phyloP scores from a whole-genome alignment of 2,888 invertebrate species.

The Poecilobothrus nobilitatus region DNA sequence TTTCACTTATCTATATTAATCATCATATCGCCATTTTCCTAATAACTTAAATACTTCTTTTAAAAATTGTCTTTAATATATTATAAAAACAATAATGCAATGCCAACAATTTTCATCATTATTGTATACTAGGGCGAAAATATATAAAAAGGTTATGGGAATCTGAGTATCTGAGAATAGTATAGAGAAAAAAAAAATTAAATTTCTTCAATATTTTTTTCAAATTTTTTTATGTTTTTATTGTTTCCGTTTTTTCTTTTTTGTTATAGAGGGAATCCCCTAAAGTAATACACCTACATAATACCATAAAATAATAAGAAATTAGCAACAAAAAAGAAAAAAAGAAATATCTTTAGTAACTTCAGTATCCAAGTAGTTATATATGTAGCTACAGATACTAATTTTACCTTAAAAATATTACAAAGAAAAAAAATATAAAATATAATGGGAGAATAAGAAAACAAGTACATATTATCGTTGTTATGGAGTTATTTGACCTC shows the following conservation, averaged over 20 bases:
- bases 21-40: no score
- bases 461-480: background rate
- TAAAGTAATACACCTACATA: background rate
- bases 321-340: no score
- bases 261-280: background rate
- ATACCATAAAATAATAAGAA: background rate
- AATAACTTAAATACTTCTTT: no score
- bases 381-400: background rate
- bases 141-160: no score
- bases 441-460: background rate
- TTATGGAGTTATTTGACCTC: conserved; percentile 6
- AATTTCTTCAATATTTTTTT: background rate
- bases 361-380: background rate
- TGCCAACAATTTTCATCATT: no score
- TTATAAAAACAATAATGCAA: no score
- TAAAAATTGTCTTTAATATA: no score
- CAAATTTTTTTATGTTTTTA: background rate
- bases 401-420: no score
- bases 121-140: no score
- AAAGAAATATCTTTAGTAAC: background rate
- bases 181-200: no score
- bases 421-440: background rate
- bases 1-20: no score
- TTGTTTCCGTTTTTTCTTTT: background rate
- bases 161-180: no score